These are phyloP conservation scores for Cyanocitta stelleri DNA, from an alignment of 2,113 vertebrate species.

Conservation along the genomic window DNA sequence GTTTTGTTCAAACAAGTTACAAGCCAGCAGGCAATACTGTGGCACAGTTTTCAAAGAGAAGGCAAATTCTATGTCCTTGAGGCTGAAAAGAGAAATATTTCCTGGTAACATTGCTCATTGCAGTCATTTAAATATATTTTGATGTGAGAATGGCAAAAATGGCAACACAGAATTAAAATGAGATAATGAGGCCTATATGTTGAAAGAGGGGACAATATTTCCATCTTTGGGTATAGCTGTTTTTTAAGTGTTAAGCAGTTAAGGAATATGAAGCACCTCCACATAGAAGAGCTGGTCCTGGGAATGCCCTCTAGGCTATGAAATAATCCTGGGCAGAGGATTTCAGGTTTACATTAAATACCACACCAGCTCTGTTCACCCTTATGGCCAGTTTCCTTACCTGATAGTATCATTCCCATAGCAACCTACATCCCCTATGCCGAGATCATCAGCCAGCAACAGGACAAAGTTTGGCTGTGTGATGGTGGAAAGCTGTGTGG, in stretches of 20 bases:
- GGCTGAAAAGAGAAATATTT: neutral
- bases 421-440: constrained; percentile 91
- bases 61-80: neutral
- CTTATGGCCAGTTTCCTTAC: constrained; percentile 27
- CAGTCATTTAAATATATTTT: neutral
- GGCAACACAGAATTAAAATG: neutral
- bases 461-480: constrained; percentile 83
- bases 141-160: neutral
- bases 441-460: constrained; percentile 87
- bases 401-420: constrained; percentile 88
- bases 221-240: neutral
- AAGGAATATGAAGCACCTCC: neutral
- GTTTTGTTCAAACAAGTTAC: neutral
- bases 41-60: neutral
- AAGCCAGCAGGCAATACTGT: neutral
- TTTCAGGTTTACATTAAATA: neutral
- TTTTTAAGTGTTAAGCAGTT: neutral
- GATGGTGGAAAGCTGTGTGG: neutral
- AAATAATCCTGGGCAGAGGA: neutral
- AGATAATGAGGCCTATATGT: neutral
- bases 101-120: neutral
- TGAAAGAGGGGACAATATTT: neutral
- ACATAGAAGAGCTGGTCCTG: neutral
- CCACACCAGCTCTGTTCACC: neutral
- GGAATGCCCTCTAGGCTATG: neutral